Evolutionary conservation across 2,113 vertebrate genomes (phyloP), one percentile per base, ranked within the genome.

Genomic region (Loxodonta africana): DNA sequence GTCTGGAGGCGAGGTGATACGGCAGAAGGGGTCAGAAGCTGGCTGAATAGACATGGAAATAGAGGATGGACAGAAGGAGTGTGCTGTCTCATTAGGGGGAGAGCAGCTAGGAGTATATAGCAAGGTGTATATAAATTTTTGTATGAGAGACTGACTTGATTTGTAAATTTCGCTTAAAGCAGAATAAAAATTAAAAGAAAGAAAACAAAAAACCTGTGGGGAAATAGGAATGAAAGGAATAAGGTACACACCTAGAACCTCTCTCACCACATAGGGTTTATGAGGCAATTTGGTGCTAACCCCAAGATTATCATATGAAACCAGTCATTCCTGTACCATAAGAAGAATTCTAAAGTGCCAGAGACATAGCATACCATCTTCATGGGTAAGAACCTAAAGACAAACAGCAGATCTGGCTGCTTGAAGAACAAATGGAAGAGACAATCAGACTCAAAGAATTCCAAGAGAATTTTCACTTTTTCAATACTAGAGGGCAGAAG

Each of bases 231-330:
- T 76, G 30, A 60, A 91, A 91, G 57, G 81, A 71, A 41, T 41
- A 93, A 69, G 33, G 37, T 26, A 92, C 25, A 90, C 3, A 15
- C 18, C 14, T 84, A 33, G 20, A 84, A 63, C 28, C 12, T 88
- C 15, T 90, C 90, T 85, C 25, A 62, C 23, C 46, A 6, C 7
- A 89, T 33, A 86, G 33, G 33, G 65, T 44, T 46, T 78, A 37
- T 89, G 62, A 88, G 53, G 83, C 30, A 83, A 91, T 73, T 95
- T n/a, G 63, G 90, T 71, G 69, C 12, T 80, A 90, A 92, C 23
- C 9, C 33, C 60, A 92, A 77, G 60, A 88, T 53, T 95, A 85
- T 67, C 85, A 23, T 84, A 14, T 41, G 25, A 86, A 83, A 92
- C 37, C 67, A 88, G 63, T 14, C 78, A 46, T 69, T 90, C 26